phyloP scores from a whole-genome alignment of 2,113 vertebrate species.

The Helogale parvula region DNA sequence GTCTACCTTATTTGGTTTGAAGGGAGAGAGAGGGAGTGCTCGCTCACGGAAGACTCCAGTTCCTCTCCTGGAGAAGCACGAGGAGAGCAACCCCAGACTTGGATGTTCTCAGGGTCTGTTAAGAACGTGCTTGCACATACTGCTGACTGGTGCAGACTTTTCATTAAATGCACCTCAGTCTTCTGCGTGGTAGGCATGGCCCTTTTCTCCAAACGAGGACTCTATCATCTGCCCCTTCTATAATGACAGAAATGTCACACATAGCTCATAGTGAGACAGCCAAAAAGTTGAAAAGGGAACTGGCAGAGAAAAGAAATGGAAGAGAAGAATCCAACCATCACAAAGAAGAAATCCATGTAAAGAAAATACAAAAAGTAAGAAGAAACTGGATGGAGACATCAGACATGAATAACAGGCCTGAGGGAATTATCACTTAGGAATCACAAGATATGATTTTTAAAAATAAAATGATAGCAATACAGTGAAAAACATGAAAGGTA shows the following conservation, averaged over 20 bases:
- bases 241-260: not conserved
- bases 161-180: not conserved
- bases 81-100: not conserved
- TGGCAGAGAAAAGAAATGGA: not conserved
- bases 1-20: not conserved
- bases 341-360: not conserved
- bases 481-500: not conserved
- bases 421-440: not conserved
- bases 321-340: not conserved
- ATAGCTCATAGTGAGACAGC: not conserved
- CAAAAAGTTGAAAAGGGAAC: constrained; percentile 9
- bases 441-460: not conserved
- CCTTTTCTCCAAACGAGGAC: not conserved
- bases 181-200: not conserved
- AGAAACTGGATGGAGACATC: not conserved
- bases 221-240: not conserved
- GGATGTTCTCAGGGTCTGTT: not conserved
- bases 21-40: not conserved
- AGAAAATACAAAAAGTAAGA: not conserved
- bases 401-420: not conserved
- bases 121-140: not conserved
- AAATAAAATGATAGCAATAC: not conserved
- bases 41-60: not conserved
- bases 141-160: not conserved
- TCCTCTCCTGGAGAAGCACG: not conserved